A percentile compares a stretch with the other conserved stretches of the same genome.
These are phyloP conservation scores for Actenoides hombroni DNA, from an alignment of 2,113 vertebrate genomes.

Conservation along the genomic window DNA sequence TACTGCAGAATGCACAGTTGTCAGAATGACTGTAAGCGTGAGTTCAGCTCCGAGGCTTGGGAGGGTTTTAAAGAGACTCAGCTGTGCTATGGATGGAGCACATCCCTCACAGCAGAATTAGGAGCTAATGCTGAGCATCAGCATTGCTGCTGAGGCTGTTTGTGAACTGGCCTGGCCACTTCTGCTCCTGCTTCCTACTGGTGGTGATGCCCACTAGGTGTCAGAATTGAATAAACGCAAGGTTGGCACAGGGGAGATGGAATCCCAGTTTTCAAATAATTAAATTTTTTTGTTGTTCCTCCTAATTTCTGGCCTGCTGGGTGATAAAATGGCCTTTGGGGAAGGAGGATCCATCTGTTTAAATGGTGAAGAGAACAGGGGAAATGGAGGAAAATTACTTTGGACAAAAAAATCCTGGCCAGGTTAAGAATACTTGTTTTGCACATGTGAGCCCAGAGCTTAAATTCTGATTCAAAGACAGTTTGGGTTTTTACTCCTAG, in stretches of 20 bases:
- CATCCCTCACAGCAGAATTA: background rate
- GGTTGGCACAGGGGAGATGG: background rate
- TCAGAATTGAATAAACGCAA: conserved; percentile 13
- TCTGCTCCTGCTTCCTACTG: background rate
- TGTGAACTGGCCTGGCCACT: accelerated
- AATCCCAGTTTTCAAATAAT: background rate
- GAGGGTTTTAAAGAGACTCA: background rate
- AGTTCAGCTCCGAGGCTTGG: background rate
- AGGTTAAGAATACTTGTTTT: background rate
- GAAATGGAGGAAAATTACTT: background rate
- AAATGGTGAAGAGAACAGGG: background rate
- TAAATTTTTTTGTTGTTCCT: background rate
- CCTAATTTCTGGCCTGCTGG: background rate
- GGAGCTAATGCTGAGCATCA: background rate
- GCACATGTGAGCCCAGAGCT: background rate
- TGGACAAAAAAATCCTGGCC: background rate
- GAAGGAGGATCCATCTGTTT: background rate
- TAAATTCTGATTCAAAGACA: background rate
- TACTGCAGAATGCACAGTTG: accelerated
- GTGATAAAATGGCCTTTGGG: background rate
- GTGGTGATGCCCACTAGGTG: conserved; percentile 27
- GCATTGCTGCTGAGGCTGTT: background rate
- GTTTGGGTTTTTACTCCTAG: background rate
- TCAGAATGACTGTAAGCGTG: accelerated
- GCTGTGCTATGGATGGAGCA: background rate